Evolutionary conservation across 2,113 vertebrate genomes (phyloP).

Genomic region (Ptyas mucosa): DNA sequence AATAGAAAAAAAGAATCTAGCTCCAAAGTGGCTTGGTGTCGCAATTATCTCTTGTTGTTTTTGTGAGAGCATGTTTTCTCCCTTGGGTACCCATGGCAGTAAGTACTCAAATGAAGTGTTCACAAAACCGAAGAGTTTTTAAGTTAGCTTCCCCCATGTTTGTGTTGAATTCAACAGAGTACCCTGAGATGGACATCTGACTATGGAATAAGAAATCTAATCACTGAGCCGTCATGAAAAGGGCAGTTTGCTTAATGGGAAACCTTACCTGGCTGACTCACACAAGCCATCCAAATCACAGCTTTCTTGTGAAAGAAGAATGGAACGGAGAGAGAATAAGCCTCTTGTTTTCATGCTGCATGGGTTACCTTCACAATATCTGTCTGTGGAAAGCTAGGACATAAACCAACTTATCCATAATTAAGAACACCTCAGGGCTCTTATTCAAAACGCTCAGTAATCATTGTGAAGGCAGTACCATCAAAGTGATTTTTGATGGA

Average conservation of each 20-base stretch:
- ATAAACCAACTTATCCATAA: background rate
- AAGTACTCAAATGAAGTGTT: background rate
- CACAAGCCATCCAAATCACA: background rate
- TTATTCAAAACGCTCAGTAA: slow-evolving; percentile 18
- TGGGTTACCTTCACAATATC: background rate
- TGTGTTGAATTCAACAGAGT: background rate
- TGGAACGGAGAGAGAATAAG: background rate
- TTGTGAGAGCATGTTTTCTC: background rate
- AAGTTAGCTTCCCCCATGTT: background rate
- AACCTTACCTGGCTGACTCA: background rate
- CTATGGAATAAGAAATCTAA: background rate
- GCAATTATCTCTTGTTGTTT: background rate
- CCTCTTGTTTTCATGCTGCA: background rate
- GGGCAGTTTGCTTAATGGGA: background rate
- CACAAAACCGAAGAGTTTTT: background rate
- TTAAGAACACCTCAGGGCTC: background rate
- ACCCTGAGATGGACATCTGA: background rate
- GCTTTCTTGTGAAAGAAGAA: background rate
- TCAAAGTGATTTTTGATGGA: slow-evolving; percentile 15
- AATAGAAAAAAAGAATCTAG: background rate
- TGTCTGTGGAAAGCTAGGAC: background rate
- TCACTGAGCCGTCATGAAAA: background rate
- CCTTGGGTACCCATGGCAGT: background rate
- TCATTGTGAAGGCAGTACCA: background rate
- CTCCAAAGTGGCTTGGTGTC: background rate